Evolutionary conservation across 2,888 invertebrate species (phyloP), one percentile per base, ranked within the genome.

Genomic region (Caenorhabditis sp.): DNA sequence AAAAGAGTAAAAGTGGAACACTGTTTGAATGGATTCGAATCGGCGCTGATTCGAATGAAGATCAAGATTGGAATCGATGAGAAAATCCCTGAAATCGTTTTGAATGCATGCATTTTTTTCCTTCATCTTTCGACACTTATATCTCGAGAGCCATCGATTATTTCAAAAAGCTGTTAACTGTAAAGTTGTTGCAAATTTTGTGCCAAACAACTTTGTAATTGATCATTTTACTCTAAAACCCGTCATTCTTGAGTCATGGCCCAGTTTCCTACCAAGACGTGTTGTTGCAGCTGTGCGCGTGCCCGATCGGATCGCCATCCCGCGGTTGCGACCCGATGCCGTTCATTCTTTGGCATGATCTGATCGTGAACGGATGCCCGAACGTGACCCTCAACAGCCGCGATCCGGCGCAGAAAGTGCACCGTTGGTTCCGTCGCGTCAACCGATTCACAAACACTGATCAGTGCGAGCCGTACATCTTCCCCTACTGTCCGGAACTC

Each of bases 401-500:
- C 15, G 87, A 87, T 41, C 87, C 85, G 11, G 87, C 88, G 8
- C 88, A 88, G 66, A 88, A 89, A 70, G 88, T 88, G 11, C 87
- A 87, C 66, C 83, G 88, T 20, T 88, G 88, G 88, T 88, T 88
- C 84, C 70, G 88, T 74, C 66, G 88, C 59, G 87, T 89, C 26
- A 88, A 88, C 68, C 81, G 88, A 27, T 89, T 88, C 83, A 84
- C 86, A 17, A 89, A 89, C 77, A 87, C 88, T 8, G 89, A 89
- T 59, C 87, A 88, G 58, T 89, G 89, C 70, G 87, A 87, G 43
- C 83, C 83, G 5, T 89, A 88, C 80, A 86, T 87, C 66, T 89
- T 88, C 85, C 89, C 89, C 35, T 88, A 88, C 73, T 89, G 89
- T 61, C 83, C 86, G 24, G 88, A 89, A 65, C 75, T 89, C 27